phyloP scores from a whole-genome alignment of 2,797 vertebrate species.

The Typhlichthys eigenmanni region DNA sequence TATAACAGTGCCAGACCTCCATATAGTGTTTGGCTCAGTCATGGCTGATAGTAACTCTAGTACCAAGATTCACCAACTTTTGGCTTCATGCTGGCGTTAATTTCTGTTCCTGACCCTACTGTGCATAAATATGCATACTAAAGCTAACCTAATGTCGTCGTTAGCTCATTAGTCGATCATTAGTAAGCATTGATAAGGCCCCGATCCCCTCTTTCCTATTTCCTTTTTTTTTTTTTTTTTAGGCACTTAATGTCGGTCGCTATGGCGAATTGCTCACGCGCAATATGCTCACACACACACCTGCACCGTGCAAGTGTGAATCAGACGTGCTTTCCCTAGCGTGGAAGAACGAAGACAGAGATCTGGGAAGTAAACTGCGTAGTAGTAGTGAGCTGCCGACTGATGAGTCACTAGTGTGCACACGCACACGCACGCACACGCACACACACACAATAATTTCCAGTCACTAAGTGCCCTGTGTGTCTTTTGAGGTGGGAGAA shows the following conservation, averaged over 20 bases:
- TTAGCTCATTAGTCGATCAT: not conserved
- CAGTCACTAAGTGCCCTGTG: not conserved
- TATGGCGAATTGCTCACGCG: not conserved
- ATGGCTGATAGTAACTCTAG: not conserved
- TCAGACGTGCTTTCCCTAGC: not conserved
- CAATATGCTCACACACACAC: not conserved
- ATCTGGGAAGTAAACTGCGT: conserved; percentile 24
- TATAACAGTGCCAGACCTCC: too few relatives aligned
- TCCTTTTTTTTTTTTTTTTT: not conserved
- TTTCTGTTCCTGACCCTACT: not conserved
- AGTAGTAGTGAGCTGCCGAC: not conserved
- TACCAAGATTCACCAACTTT: not conserved
- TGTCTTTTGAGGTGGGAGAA: not conserved
- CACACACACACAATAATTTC: not conserved
- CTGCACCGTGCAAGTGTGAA: not conserved
- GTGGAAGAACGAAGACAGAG: not conserved
- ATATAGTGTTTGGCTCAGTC: too few relatives aligned
- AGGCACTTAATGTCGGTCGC: too few relatives aligned
- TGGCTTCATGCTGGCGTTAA: conserved; percentile 1
- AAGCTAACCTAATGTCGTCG: not conserved
- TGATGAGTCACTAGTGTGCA: conserved; percentile 12
- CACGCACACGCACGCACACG: not conserved
- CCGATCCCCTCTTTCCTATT: too few relatives aligned
- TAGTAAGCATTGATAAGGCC: too few relatives aligned
- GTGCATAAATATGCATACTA: not conserved